These are phyloP conservation scores for Lycopodina hypogea DNA, from an alignment of 37 sponge, comb jelly and placozoan species.

Conservation along the genomic window DNA sequence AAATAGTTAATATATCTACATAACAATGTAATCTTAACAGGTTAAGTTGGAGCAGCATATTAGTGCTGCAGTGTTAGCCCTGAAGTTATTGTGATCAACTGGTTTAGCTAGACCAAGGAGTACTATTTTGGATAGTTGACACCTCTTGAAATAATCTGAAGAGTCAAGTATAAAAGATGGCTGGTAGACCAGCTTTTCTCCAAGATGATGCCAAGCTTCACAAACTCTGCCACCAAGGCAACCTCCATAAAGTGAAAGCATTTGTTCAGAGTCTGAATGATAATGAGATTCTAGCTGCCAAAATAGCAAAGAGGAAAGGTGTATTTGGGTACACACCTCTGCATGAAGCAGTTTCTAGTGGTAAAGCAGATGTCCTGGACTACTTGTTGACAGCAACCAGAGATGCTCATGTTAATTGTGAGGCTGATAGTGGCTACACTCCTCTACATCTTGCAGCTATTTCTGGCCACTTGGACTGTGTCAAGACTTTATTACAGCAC, in stretches of 20 bases:
- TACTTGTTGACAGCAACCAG: slow-evolving; percentile 28
- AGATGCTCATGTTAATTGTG: slow-evolving; percentile 60
- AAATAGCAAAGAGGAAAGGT: slow-evolving; percentile 57
- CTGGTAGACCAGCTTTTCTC: slow-evolving; percentile 13
- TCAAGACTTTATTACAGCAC: slow-evolving; percentile 41
- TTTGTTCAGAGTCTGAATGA: slow-evolving; percentile 28
- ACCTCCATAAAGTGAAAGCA: slow-evolving; percentile 39
- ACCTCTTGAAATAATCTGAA: too few species aligned
- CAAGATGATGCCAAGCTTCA: slow-evolving; percentile 57
- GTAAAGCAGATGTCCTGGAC: slow-evolving; percentile 52
- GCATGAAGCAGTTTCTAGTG: slow-evolving; percentile 71
- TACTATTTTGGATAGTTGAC: too few species aligned
- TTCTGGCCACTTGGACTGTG: slow-evolving; percentile 69
- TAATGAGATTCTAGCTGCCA: slow-evolving; percentile 16
- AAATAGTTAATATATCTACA: too few species aligned
- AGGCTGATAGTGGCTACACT: slow-evolving; percentile 79
- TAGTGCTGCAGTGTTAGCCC: too few species aligned
- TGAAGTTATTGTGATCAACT: too few species aligned
- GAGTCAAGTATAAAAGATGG: too few species aligned
- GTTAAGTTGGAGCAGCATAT: too few species aligned
- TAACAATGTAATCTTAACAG: too few species aligned
- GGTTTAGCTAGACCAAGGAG: too few species aligned
- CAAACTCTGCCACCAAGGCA: slow-evolving; percentile 62
- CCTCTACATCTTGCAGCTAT: slow-evolving; percentile 83
- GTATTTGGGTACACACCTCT: slow-evolving; percentile 89